Conservation (phyloP, 2,888 invertebrate genomes). For the Poecilobothrus nobilitatus region DNA sequence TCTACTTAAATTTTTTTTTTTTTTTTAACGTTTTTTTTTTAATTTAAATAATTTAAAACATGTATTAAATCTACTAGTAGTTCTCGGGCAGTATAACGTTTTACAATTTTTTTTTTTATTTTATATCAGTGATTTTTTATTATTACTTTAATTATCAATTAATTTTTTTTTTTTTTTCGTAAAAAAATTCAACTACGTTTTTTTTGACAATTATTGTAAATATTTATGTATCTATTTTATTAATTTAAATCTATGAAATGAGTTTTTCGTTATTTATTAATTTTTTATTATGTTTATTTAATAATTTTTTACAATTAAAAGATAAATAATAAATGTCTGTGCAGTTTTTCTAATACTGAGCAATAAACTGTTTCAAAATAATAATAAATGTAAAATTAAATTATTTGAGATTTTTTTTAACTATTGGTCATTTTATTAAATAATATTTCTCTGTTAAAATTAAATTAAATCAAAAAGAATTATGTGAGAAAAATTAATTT, state of each 20-base stretch:
- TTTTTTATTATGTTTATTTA: background rate
- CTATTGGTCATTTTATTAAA: no score
- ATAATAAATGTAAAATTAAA: no score
- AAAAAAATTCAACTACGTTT: constrained; percentile 1
- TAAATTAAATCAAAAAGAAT: no score
- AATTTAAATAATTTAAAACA: background rate
- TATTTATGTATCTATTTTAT: background rate
- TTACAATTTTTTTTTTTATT: background rate
- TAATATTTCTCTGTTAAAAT: no score
- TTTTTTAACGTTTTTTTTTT: background rate
- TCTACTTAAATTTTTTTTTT: background rate
- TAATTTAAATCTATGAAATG: background rate
- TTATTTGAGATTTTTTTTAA: no score
- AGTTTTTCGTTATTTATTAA: background rate
- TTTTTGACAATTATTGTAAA: background rate
- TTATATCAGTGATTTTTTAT: background rate
- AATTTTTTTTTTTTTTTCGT: background rate
- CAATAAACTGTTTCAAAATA: no score
- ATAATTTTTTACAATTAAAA: background rate
- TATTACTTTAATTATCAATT: constrained; percentile 2
- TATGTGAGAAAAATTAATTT: no score
- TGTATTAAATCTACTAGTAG: constrained; percentile 6
- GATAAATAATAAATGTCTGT: background rate
- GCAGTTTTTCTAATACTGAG: background rate
- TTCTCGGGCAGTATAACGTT: constrained; percentile 4